These are phyloP conservation scores for Tiliqua scincoides DNA, from an alignment of 2,113 vertebrate genomes.

Conservation along the genomic window DNA sequence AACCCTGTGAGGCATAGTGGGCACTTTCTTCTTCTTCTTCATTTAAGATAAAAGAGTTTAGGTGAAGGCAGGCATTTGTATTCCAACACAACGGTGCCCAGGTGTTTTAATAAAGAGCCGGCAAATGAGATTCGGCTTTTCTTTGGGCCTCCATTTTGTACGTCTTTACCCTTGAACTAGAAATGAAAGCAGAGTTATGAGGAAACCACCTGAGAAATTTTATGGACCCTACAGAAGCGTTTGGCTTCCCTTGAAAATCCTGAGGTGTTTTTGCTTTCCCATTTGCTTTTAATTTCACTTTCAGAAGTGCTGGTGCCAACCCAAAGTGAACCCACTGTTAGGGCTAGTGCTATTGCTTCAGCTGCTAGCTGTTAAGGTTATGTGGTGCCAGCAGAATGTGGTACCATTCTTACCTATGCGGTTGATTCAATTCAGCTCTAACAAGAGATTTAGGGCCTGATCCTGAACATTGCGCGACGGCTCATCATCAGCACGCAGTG, in stretches of 20 bases:
- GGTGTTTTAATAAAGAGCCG: background rate
- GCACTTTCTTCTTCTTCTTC: background rate
- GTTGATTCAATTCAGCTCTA: background rate
- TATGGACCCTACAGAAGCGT: no score
- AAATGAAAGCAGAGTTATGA: background rate
- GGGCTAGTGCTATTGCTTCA: background rate
- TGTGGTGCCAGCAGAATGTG: background rate
- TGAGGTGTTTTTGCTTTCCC: no score
- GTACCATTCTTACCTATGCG: no score
- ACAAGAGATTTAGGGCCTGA: background rate
- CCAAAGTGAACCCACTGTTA: background rate
- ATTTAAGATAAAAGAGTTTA: slow-evolving; percentile 5
- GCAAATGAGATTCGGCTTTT: background rate
- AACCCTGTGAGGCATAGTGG: background rate
- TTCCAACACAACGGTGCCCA: background rate
- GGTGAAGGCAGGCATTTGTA: background rate
- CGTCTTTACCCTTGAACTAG: background rate
- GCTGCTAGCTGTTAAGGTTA: background rate
- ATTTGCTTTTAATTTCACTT: no score
- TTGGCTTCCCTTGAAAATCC: no score
- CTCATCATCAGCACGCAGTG: no score
- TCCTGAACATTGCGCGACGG: no score
- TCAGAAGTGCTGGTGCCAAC: no score
- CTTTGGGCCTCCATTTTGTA: background rate
- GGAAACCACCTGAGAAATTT: no score